Conservation (phyloP, 2,888 invertebrate species). For the Ischnus inquisitorius region DNA sequence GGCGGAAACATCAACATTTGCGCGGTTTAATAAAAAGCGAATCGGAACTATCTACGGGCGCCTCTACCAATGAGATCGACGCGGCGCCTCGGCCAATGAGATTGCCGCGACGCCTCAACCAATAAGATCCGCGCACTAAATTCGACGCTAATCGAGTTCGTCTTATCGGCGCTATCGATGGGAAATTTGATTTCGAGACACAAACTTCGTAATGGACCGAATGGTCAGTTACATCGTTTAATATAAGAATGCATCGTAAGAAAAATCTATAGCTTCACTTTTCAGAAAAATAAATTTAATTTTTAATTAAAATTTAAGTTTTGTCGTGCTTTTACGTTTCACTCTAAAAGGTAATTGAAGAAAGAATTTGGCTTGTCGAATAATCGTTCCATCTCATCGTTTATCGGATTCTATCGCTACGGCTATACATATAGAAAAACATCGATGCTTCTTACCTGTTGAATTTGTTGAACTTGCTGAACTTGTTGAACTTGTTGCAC, state of each 20-base stretch:
- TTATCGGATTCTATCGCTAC: neutral
- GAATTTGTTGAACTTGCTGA: slow-evolving; percentile 14
- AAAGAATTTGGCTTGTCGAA: neutral
- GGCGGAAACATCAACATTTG: neutral
- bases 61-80: neutral
- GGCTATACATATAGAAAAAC: neutral
- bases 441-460: slow-evolving; percentile 1
- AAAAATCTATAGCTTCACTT: too few relatives aligned
- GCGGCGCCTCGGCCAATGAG: too few relatives aligned
- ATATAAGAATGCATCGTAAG: too few relatives aligned
- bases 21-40: neutral
- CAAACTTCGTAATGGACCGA: neutral
- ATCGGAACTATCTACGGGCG: neutral
- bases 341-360: too few relatives aligned
- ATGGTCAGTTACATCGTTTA: too few relatives aligned
- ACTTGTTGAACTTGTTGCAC: slow-evolving; percentile 3
- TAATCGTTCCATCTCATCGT: neutral
- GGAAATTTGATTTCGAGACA: neutral
- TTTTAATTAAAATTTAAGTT: too few relatives aligned
- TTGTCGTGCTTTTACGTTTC: too few relatives aligned
- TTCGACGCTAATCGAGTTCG: too few relatives aligned
- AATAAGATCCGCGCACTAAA: slow-evolving; percentile 2
- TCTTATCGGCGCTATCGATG: neutral
- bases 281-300: too few relatives aligned
- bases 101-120: too few relatives aligned